phyloP scores from a whole-genome alignment of 2,888 invertebrate genomes.

The Folsomia candida region DNA sequence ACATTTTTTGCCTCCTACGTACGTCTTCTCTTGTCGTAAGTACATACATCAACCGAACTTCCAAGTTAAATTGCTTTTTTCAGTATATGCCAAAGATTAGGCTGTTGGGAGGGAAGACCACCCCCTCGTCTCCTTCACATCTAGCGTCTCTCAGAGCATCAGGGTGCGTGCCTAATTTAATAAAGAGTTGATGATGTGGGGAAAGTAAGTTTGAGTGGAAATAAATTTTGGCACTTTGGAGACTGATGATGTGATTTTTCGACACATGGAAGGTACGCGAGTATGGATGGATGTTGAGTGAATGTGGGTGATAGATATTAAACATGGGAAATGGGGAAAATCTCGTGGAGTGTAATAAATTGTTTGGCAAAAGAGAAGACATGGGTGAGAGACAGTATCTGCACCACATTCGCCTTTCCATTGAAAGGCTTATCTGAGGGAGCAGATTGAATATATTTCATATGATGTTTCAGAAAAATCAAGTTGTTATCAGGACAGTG shows the following conservation, averaged over 20 bases:
- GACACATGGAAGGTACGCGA: conserved; percentile 7
- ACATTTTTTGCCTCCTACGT: no score
- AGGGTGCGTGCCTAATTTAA: conserved; percentile 20
- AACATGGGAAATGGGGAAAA: conserved; percentile 36
- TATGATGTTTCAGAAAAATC: conserved; percentile 51
- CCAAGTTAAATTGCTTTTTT: no score
- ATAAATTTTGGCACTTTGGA: conserved; percentile 31
- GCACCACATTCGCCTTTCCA: conserved; percentile 44
- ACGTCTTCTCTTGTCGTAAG: no score
- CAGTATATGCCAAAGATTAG: no score
- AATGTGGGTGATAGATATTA: conserved; percentile 2
- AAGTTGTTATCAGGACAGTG: conserved; percentile 50
- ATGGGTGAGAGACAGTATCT: conserved; percentile 50
- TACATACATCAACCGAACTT: no score
- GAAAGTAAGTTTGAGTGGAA: conserved; percentile 26
- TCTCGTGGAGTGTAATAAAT: conserved; percentile 51
- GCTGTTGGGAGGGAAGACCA: no score
- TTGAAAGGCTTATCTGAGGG: conserved; percentile 50
- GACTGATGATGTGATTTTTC: conserved; percentile 34
- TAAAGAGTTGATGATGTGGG: not conserved
- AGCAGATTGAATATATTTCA: conserved; percentile 52
- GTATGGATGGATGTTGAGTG: not conserved
- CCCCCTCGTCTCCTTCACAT: no score
- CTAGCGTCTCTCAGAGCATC: no score
- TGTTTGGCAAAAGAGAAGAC: conserved; percentile 45